These are phyloP conservation scores for Rhimphoctona megacephalus DNA, from an alignment of 2,888 invertebrate genomes.

Conservation along the genomic window DNA sequence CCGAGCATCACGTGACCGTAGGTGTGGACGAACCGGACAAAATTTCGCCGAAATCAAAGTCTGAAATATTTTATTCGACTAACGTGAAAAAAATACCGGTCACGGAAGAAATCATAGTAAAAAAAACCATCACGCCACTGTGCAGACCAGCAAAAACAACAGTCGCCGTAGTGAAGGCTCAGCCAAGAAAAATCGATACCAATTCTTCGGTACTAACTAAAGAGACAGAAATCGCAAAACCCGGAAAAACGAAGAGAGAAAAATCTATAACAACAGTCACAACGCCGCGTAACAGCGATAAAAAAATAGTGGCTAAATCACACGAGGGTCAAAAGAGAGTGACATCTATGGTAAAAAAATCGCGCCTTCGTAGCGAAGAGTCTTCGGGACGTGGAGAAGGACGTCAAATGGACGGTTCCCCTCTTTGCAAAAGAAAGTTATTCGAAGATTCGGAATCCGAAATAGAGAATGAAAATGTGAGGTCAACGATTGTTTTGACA, in stretches of 20 bases:
- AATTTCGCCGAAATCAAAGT: background rate
- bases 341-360: conserved; percentile 53
- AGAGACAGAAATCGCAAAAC: background rate
- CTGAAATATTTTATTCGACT: background rate
- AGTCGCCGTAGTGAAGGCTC: conserved; percentile 2
- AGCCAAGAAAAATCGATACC: conserved; percentile 23
- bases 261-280: conserved; percentile 30
- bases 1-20: conserved; percentile 64
- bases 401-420: conserved; percentile 58
- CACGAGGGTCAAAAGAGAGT: conserved; percentile 35
- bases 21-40: conserved; percentile 59
- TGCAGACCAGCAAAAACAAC: conserved; percentile 36
- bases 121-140: conserved; percentile 44
- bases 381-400: conserved; percentile 46
- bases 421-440: conserved; percentile 73
- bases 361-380: conserved; percentile 57
- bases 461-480: conserved; percentile 56
- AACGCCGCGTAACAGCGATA: conserved; percentile 49
- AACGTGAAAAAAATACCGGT: conserved; percentile 17
- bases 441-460: conserved; percentile 70
- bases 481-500: conserved; percentile 52
- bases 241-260: conserved; percentile 43
- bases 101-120: conserved; percentile 30
- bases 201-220: conserved; percentile 8
- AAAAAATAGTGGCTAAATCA: conserved; percentile 53